These are phyloP conservation scores for Larimichthys polyactis DNA, from an alignment of 2,113 vertebrate species.

Conservation along the genomic window DNA sequence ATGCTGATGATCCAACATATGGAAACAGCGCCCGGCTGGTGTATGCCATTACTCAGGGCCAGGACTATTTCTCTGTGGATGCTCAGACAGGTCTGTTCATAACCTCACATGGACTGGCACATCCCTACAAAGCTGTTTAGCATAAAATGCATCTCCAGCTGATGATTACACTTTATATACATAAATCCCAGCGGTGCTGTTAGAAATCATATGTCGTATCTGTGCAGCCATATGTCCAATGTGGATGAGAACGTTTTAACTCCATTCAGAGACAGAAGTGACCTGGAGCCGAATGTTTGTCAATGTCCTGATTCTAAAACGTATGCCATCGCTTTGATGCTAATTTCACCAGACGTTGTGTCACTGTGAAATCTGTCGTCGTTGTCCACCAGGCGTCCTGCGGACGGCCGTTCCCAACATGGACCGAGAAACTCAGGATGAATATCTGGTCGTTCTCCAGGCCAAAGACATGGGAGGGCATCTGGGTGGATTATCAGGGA, in stretches of 20 bases:
- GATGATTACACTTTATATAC: slow-evolving; percentile 19
- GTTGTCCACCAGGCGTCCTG: slow-evolving; percentile 83
- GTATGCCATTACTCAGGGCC: slow-evolving; percentile 90
- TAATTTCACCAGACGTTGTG: slow-evolving; percentile 20
- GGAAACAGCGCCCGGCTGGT: slow-evolving; percentile 92
- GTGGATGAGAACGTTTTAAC: slow-evolving; percentile 24
- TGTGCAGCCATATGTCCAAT: slow-evolving; percentile 39
- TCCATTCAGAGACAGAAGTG: slow-evolving; percentile 12
- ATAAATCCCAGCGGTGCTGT: slow-evolving; percentile 35
- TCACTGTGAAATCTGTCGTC: slow-evolving; percentile 57
- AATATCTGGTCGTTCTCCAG: slow-evolving; percentile 90
- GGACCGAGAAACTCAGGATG: slow-evolving; percentile 91
- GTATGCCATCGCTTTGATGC: slow-evolving; percentile 44
- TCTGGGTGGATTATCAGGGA: slow-evolving; percentile 90
- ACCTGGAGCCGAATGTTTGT: slow-evolving; percentile 34
- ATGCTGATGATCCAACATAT: slow-evolving; percentile 91
- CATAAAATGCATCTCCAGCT: slow-evolving; percentile 7
- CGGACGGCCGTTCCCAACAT: slow-evolving; percentile 90
- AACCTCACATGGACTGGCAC: neutral
- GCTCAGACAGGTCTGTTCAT: slow-evolving; percentile 88
- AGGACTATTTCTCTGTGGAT: slow-evolving; percentile 92
- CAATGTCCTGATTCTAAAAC: slow-evolving; percentile 37
- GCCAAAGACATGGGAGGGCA: slow-evolving; percentile 95
- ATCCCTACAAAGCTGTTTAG: slow-evolving; percentile 30
- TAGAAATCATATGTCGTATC: slow-evolving; percentile 25